Percentiles rank a stretch among this genome's conserved stretches.
phyloP scores from a whole-genome alignment of 2,113 vertebrate genomes.

The Vombatus ursinus region DNA sequence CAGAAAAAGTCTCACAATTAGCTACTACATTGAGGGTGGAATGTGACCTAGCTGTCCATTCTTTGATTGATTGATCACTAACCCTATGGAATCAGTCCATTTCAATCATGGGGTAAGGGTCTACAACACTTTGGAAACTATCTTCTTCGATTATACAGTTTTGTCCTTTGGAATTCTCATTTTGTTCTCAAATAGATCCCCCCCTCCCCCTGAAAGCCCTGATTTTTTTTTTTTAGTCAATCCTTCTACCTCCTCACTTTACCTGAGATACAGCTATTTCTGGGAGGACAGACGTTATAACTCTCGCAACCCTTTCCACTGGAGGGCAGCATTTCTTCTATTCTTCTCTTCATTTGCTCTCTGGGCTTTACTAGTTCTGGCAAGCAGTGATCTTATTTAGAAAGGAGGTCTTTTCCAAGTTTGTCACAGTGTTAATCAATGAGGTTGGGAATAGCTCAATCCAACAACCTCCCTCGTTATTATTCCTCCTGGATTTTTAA shows the following conservation, averaged over 20 bases:
- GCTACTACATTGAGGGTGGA: background rate
- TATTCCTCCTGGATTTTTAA: conserved; percentile 36
- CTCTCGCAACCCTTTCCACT: background rate
- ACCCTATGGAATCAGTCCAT: background rate
- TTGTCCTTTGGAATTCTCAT: background rate
- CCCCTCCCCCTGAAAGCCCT: background rate
- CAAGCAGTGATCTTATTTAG: background rate
- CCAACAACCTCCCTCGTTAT: background rate
- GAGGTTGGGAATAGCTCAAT: background rate
- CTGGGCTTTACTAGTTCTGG: background rate
- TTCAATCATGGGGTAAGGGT: background rate
- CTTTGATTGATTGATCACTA: background rate
- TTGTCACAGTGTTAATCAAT: background rate
- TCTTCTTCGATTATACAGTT: background rate
- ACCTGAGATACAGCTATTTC: background rate
- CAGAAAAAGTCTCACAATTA: background rate
- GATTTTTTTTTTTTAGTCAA: background rate
- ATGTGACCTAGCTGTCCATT: background rate
- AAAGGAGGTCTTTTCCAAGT: background rate
- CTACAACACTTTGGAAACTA: background rate
- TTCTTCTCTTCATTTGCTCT: background rate
- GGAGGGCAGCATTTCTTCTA: background rate
- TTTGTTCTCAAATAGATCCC: background rate
- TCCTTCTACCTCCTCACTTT: background rate
- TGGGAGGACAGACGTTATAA: background rate